Base-by-base conservation (phyloP, 2,113 vertebrate species). In the Microcebus lehilahytsara region DNA sequence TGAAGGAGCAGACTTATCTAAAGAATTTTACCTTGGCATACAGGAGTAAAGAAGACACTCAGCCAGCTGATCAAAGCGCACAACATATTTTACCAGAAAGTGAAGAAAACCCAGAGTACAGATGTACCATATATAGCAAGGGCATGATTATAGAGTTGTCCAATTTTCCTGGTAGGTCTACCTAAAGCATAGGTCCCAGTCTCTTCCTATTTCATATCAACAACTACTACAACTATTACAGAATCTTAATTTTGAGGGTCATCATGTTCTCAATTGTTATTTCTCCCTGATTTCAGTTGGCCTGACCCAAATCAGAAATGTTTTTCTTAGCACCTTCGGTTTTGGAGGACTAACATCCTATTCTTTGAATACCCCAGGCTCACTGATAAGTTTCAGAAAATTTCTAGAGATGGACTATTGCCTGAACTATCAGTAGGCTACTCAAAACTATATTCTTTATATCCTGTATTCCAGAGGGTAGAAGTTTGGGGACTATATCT, bases 261-360 rank as follows among this genome's bases (percentile, higher is more conserved):
- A 71, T 84, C 16, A 34, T 40, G 3, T 13, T 20, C 17, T 84
- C 14, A 56, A 32, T 75, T 96, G 19, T 72, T 66, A 62, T 85
- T 91, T 90, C 46, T 89, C 46, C 64, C 42, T 95, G 40, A 96
- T 80, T 72, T 80, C 75, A 80, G 46, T 53, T 66, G 67, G 17
- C 60, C 23, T 46, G 40, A 6, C 16, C 14, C 40, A 78, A 27
- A 79, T 92, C 40, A 40, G 46, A 90, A 85, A 85, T 66, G 22
- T 71, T 80, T 77, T 89, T 80, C 71, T 69, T 56, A 91, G 40
- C 12, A 80, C 30, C 20, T 94, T 85, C 2, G 5, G n/a, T 79
- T 93, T 87, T 46, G 22, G 46, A 96, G 20, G 49, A 94, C 78
- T 34, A 49, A 37, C 1, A 53, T 37, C 4, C n/a, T 86, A 62